Base-by-base conservation (phyloP, 1,140 invertebrate genomes). In the Caenorhabditis inopinata region DNA sequence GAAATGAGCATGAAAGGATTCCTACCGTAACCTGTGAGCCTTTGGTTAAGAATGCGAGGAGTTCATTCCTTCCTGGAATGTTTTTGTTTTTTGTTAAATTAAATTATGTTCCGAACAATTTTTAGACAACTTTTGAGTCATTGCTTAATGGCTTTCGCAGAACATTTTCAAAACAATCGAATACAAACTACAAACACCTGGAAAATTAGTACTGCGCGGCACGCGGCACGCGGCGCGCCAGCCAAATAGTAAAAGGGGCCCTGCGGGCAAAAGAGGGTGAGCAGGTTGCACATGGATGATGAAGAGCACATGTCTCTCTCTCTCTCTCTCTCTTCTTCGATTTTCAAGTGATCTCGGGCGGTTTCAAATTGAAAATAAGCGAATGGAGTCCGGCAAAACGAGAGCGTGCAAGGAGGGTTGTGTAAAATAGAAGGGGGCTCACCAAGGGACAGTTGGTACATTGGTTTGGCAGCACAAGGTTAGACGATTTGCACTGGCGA, bases 301-400 rank as follows among this genome's bases (percentile, higher is more conserved):
- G 58, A 68, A 68, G 32, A 68, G 58, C 58, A 68, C 58, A 68
- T 68, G 58, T 35, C 58, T 68, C 51, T 47, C n/a, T n/a, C n/a
- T n/a, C n/a, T n/a, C n/a, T n/a, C n/a, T n/a, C n/a, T n/a, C n/a
- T n/a, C n/a, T n/a, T n/a, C n/a, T n/a, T n/a, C n/a, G 49, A 51
- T 51, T 58, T 58, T 58, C 32, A 68, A 68, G 58, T 68, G 58
- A 68, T 68, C 58, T 38, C 58, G 58, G 58, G 58, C 58, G 58
- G 58, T 68, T 68, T 68, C 32, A 68, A 68, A 38, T 38, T 68
- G 58, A 68, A 68, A 68, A 68, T 68, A 68, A 16, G 4, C 16
- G 11, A 32, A 68, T 29, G 38, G 29, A 68, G 58, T 68, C 5
- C 11, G 1, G 6, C 0, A 38, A 21, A 21, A 38, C 1, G 23